Base-by-base conservation (phyloP, 2,797 vertebrate species). In the Galagoides demidoff region DNA sequence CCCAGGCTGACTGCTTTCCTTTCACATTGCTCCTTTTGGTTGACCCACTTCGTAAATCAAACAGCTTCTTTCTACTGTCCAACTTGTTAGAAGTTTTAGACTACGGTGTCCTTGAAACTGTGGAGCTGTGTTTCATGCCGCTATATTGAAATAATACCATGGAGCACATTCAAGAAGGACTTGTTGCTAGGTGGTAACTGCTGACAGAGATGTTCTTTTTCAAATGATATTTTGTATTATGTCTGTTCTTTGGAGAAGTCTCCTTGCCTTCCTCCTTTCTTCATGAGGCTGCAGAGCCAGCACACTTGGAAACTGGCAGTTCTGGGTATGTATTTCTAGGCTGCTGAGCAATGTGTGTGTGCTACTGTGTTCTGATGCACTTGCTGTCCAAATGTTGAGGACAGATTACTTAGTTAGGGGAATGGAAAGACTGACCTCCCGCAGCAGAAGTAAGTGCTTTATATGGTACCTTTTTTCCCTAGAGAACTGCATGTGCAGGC, bases 31-130 rank as follows among this genome's bases (percentile, higher is more conserved):
- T 94, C 63, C 76, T 85, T 86, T 82, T 57, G 84, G 49, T 89
- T 85, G 89, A 96, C 71, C 89, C 84, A 77, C 49, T 96, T 97
- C 83, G 49, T 85, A 85, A 79, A 79, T 90, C 85, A 81, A 79
- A 93, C 83, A 45, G 70, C 64, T 83, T 95, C 57, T 71, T 37
- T 87, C 77, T 77, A 29, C 89, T 64, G 37, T 79, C 55, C 16
- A 25, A 13, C 64, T 63, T 78, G 76, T 82, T 92, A 31, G 55
- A 95, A 90, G 77, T 85, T 93, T 93, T 74, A 73, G 85, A 31
- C 85, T 61, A 49, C 79, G 49, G 79, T 87, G 71, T 77, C 78
- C 90, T 88, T 94, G 85, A 87, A 73, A 82, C 63, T 39, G 0
- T 29, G 59, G 66, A 68, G 59, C 84, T 55, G 19, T 27, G 43